Conservation (phyloP, 1,140 invertebrate species). For the Calephelis virginiensis region DNA sequence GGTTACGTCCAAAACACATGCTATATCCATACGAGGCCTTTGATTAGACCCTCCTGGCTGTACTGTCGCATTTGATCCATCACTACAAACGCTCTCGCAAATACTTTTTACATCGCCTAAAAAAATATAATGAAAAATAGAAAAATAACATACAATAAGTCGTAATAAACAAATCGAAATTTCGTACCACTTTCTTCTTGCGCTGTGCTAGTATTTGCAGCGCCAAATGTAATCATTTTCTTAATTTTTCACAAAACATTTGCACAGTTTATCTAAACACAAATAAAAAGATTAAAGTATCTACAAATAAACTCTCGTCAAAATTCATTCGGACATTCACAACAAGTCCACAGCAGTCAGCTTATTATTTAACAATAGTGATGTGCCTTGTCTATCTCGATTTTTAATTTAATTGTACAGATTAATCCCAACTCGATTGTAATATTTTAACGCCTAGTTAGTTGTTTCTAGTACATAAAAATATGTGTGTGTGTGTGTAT, state of each 20-base stretch:
- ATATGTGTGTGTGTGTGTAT: too few species aligned
- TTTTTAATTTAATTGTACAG: too few species aligned
- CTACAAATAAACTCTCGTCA: constrained; percentile 30
- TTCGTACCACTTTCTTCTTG: constrained; percentile 64
- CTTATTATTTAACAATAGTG: constrained; percentile 72
- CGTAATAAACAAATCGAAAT: constrained; percentile 41
- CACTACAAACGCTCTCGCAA: constrained; percentile 87
- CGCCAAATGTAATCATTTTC: constrained; percentile 73
- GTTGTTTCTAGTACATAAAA: too few species aligned
- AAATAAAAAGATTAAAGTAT: constrained; percentile 35
- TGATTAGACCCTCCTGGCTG: constrained; percentile 71
- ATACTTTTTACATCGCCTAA: constrained; percentile 80
- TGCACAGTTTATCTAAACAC: constrained; percentile 44
- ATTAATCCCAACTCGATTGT: too few species aligned
- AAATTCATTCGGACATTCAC: constrained; percentile 30
- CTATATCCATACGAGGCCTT: constrained; percentile 91
- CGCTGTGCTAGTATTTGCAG: constrained; percentile 53
- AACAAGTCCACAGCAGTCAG: constrained; percentile 45
- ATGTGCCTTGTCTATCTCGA: constrained; percentile 28
- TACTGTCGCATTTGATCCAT: constrained; percentile 83
- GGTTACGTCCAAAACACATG: constrained; percentile 92
- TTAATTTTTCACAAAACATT: constrained; percentile 51
- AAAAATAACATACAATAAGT: constrained; percentile 38
- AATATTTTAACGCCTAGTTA: too few species aligned
- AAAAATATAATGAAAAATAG: constrained; percentile 44